Percentiles rank a stretch among this genome's conserved stretches.
phyloP scores from a whole-genome alignment of 2,113 vertebrate genomes.

The Macroglossus sobrinus region DNA sequence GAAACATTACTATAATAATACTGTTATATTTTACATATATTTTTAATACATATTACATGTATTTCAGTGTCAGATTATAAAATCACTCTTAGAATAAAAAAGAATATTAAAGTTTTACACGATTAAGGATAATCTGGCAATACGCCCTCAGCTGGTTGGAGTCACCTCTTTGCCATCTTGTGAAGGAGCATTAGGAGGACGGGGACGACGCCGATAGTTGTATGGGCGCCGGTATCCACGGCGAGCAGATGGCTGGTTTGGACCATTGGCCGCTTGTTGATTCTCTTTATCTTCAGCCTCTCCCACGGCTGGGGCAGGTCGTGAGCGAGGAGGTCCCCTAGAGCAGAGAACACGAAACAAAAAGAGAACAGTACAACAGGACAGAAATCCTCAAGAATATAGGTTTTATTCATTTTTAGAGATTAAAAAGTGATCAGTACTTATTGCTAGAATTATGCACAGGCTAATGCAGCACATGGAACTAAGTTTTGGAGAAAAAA shows the following conservation, averaged over 20 bases:
- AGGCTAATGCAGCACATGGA: not conserved
- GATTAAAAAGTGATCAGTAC: not conserved
- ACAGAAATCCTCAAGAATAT: not conserved
- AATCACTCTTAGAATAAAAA: not conserved
- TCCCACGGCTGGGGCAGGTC: constrained; percentile 71
- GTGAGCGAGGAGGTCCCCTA: constrained; percentile 81
- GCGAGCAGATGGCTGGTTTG: constrained; percentile 80
- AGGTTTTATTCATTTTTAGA: not conserved
- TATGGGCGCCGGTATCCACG: constrained; percentile 84
- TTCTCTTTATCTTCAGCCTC: constrained; percentile 86
- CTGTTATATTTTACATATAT: too few species aligned
- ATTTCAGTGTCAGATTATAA: not conserved
- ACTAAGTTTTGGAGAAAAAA: not conserved
- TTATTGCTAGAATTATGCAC: not conserved
- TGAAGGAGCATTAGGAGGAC: constrained; percentile 79
- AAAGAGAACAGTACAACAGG: not conserved
- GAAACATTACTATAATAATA: not conserved
- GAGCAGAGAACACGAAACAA: not conserved
- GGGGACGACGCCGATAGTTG: constrained; percentile 83
- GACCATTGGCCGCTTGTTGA: constrained; percentile 76
- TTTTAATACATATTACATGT: not conserved
- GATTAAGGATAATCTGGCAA: fast-evolving
- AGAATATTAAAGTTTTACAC: too few species aligned
- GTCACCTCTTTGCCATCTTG: constrained; percentile 83
- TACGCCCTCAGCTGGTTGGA: fast-evolving